Conservation (phyloP, 2,888 invertebrate genomes). For the Meteorus cinctellus region DNA sequence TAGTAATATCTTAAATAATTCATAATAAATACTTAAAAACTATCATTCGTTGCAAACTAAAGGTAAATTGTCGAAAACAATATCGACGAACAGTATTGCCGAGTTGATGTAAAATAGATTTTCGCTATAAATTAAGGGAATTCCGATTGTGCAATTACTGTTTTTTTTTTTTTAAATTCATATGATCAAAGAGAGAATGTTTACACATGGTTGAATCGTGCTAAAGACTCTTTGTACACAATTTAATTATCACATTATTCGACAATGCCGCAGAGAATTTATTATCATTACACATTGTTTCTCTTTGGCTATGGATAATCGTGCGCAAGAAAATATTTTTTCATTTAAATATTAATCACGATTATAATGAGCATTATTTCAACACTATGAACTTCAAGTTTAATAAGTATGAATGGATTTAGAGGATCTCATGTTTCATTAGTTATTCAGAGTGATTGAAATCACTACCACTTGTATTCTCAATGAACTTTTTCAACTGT, state of each 20-base stretch:
- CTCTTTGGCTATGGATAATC: constrained; percentile 26
- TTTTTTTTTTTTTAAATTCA: constrained; percentile 26
- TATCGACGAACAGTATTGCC: constrained; percentile 34
- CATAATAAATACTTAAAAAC: constrained; percentile 55
- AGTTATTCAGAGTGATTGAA: constrained; percentile 17
- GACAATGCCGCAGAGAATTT: constrained; percentile 43
- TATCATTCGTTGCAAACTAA: constrained; percentile 56
- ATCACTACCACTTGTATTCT: background rate
- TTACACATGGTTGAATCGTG: constrained; percentile 26
- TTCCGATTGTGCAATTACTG: constrained; percentile 45
- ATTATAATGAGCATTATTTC: constrained; percentile 34
- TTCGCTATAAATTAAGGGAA: constrained; percentile 44
- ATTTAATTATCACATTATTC: constrained; percentile 58
- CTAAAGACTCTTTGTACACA: constrained; percentile 29
- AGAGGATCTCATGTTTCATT: constrained; percentile 29
- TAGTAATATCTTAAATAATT: constrained; percentile 51
- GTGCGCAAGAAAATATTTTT: constrained; percentile 8
- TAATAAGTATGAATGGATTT: background rate
- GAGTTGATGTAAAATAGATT: constrained; percentile 34
- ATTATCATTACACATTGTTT: background rate
- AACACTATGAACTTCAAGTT: background rate
- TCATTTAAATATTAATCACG: constrained; percentile 30
- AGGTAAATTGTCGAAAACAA: constrained; percentile 52
- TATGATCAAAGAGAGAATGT: constrained; percentile 32
- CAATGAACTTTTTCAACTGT: constrained; percentile 41